These are phyloP conservation scores for Hylomyscus alleni DNA, from an alignment of 2,797 vertebrate genomes.

Conservation along the genomic window DNA sequence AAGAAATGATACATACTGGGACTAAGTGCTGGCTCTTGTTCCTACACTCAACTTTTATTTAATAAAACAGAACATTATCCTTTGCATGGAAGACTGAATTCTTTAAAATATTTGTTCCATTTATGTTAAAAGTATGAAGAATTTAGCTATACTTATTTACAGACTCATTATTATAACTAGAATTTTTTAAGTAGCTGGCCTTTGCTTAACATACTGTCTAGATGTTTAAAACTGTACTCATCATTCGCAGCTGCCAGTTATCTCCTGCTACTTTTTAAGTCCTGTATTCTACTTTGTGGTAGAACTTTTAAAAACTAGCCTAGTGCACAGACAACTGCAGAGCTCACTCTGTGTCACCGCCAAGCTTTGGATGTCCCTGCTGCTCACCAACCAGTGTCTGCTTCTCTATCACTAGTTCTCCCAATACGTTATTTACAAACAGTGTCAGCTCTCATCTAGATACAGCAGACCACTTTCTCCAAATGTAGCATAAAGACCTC, in stretches of 20 bases:
- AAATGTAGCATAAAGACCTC: slow-evolving; percentile 18
- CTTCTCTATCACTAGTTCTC: slow-evolving; percentile 43
- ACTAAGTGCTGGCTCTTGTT: background rate
- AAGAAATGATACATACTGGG: slow-evolving; percentile 9
- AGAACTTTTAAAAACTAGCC: slow-evolving; percentile 27
- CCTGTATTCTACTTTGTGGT: slow-evolving; percentile 1
- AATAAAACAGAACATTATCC: slow-evolving; percentile 21
- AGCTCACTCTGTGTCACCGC: background rate
- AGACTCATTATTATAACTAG: background rate
- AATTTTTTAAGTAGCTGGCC: slow-evolving; percentile 29
- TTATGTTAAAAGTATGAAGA: slow-evolving; percentile 39
- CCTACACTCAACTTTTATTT: slow-evolving; percentile 45
- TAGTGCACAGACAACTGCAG: background rate
- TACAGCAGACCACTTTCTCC: slow-evolving; percentile 1
- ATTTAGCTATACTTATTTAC: background rate
- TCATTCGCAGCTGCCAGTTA: slow-evolving; percentile 7
- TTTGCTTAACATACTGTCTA: slow-evolving; percentile 25
- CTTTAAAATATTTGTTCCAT: slow-evolving; percentile 27
- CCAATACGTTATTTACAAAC: slow-evolving; percentile 33
- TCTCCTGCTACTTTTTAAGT: slow-evolving; percentile 46
- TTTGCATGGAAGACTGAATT: slow-evolving; percentile 54
- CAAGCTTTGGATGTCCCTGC: background rate
- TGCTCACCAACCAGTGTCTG: background rate
- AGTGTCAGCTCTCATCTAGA: background rate
- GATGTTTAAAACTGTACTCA: slow-evolving; percentile 58